These are phyloP conservation scores for Melanostoma scalare DNA, from an alignment of 2,888 invertebrate species.

Conservation along the genomic window DNA sequence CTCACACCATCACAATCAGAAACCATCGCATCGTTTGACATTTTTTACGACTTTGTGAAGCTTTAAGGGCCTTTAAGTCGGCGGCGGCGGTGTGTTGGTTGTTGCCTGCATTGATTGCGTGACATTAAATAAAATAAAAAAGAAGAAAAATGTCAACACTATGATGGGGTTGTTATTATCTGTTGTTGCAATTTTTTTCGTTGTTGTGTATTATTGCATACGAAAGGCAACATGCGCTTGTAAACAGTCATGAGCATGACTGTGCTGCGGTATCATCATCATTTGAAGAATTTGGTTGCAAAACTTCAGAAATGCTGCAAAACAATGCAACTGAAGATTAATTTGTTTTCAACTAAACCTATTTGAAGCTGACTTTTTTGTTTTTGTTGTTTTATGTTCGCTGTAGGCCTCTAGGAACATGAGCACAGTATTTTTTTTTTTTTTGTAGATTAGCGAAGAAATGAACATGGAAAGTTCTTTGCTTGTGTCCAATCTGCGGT, in stretches of 20 bases:
- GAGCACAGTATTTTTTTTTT: constrained; percentile 17
- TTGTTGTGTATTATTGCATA: constrained; percentile 17
- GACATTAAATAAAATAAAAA: constrained; percentile 49
- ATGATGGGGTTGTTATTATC: constrained; percentile 31
- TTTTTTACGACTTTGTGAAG: constrained; percentile 38
- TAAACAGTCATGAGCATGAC: constrained; percentile 45
- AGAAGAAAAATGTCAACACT: constrained; percentile 48
- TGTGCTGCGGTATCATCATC: constrained; percentile 69
- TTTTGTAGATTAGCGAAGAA: constrained; percentile 22
- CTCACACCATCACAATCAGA: constrained; percentile 28
- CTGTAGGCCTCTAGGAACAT: too few relatives aligned
- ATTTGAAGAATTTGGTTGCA: constrained; percentile 67
- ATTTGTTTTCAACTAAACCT: constrained; percentile 26
- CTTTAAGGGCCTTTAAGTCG: constrained; percentile 41
- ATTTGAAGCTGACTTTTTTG: not conserved
- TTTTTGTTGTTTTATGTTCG: not conserved
- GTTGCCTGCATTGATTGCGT: constrained; percentile 64
- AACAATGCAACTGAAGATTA: constrained; percentile 51
- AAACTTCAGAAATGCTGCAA: constrained; percentile 67
- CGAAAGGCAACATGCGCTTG: constrained; percentile 53
- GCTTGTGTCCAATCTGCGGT: too few relatives aligned
- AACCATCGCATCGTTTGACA: constrained; percentile 39
- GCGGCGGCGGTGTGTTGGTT: not conserved
- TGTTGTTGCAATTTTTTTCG: constrained; percentile 19
- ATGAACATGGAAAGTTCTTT: too few relatives aligned